phyloP scores from a whole-genome alignment of 1,140 invertebrate species.

The Platyscapa corneri region DNA sequence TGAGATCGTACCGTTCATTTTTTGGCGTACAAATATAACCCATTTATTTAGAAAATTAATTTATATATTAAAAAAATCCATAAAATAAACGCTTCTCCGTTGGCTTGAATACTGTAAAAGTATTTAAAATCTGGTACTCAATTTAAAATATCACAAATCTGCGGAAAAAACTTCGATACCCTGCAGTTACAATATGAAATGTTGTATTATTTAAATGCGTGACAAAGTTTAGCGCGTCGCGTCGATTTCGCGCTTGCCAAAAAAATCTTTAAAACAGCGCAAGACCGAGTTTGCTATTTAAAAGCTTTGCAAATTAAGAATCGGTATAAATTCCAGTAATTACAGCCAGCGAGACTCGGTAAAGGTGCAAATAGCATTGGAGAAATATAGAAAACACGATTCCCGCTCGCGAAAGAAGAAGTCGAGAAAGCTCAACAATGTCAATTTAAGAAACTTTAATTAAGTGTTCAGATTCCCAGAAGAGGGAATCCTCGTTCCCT shows the following conservation, averaged over 20 bases:
- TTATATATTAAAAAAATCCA: no score
- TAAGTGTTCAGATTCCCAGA: conserved; percentile 45
- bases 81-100: no score
- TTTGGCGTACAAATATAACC: neutral
- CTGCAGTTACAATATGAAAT: neutral
- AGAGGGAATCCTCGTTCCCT: conserved; percentile 1
- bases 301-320: conserved; percentile 1
- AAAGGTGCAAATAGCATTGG: conserved; percentile 13
- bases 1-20: neutral
- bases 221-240: no score
- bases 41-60: neutral
- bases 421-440: conserved; percentile 15
- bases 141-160: no score
- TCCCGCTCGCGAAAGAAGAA: neutral
- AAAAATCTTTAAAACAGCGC: neutral
- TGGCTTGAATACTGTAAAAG: neutral
- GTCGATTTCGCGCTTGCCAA: neutral
- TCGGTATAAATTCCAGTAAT: conserved; percentile 22
- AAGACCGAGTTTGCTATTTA: neutral
- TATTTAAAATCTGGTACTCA: no score
- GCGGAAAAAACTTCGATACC: no score
- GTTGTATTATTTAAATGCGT: neutral
- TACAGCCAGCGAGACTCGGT: neutral
- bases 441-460: conserved; percentile 39
- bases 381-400: neutral